phyloP scores from a whole-genome alignment of 2,888 invertebrate species.

The Steinernema hermaphroditum region DNA sequence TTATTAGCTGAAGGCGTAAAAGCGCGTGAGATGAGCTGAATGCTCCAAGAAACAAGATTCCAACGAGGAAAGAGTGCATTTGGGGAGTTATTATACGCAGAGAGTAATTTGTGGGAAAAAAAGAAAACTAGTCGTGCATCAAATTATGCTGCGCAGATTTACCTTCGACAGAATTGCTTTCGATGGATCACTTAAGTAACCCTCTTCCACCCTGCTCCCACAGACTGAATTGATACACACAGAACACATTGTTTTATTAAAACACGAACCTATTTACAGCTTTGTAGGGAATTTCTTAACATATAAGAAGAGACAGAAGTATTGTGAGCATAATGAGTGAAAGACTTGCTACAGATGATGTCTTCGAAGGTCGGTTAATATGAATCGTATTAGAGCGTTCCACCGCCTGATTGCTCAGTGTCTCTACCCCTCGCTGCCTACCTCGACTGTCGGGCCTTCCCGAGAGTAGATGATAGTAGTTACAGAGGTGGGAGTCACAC shows the following conservation, averaged over 20 bases:
- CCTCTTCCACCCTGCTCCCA: neutral
- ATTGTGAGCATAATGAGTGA: neutral
- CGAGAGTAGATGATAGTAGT: constrained; percentile 58
- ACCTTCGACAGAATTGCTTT: neutral
- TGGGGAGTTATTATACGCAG: constrained; percentile 13
- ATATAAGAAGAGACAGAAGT: neutral
- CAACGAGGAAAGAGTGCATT: neutral
- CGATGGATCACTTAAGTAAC: neutral
- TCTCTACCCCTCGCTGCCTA: constrained; percentile 33
- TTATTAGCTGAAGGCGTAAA: too few species aligned
- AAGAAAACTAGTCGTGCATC: constrained; percentile 1
- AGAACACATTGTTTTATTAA: too few species aligned
- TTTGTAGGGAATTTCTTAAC: too few species aligned
- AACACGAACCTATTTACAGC: too few species aligned
- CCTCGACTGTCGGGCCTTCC: constrained; percentile 47
- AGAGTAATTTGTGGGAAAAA: constrained; percentile 15
- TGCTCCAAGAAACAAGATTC: neutral
- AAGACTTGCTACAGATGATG: neutral
- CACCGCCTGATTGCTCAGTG: neutral
- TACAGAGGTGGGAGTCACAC: constrained; percentile 64
- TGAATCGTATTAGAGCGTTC: constrained; percentile 6
- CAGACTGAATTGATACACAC: too few species aligned
- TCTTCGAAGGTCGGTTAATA: constrained; percentile 9
- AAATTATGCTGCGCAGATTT: constrained; percentile 10
- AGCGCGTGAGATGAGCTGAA: too few species aligned